Percentiles rank a stretch among this genome's conserved stretches.
These are phyloP conservation scores for Florisuga fusca DNA, from an alignment of 2,797 vertebrate genomes.

Conservation along the genomic window DNA sequence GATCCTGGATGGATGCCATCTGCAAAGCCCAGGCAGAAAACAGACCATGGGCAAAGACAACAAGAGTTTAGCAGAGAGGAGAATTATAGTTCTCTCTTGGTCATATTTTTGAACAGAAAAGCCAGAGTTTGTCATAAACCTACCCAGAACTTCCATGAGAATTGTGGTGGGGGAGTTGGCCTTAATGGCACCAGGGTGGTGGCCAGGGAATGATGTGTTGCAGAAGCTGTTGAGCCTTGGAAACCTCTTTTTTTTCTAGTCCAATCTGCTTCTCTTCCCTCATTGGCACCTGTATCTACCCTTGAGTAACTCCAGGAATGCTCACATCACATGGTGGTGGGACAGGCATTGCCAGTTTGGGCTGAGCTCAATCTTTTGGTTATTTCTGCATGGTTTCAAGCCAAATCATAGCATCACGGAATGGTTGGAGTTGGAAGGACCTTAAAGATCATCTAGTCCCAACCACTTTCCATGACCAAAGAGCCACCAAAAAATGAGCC, in stretches of 20 bases:
- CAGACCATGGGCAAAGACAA: background rate
- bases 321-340: rapidly evolving
- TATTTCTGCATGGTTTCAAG: background rate
- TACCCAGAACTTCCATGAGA: background rate
- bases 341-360: background rate
- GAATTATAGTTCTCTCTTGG: rapidly evolving
- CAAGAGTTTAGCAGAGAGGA: background rate
- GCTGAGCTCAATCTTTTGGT: background rate
- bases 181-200: background rate
- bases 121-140: background rate
- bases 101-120: background rate
- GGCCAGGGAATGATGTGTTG: background rate
- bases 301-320: background rate
- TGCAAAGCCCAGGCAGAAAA: background rate
- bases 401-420: background rate
- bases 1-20: too few species aligned
- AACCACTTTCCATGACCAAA: too few species aligned
- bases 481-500: too few species aligned
- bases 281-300: rapidly evolving
- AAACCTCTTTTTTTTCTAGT: background rate
- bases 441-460: too few species aligned
- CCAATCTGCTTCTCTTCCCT: background rate
- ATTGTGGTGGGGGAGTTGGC: background rate
- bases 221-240: background rate
- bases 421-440: too few species aligned